Conservation (phyloP, 2,888 invertebrate genomes). For the Caenorhabditis macrosperma region DNA sequence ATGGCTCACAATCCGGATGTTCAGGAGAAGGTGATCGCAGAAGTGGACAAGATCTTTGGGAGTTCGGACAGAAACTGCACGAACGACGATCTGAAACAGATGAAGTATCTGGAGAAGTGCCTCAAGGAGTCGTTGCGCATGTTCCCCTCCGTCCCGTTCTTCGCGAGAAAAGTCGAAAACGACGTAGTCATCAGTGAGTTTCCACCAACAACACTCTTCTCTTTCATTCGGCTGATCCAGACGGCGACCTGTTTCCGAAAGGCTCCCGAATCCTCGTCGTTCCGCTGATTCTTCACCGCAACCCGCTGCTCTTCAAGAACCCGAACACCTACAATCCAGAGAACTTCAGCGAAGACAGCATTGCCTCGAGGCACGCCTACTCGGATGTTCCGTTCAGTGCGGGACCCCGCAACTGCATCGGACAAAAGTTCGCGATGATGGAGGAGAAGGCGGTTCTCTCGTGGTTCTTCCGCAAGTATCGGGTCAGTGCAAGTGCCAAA, state of each 20-base stretch:
- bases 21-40: slow-evolving; percentile 80
- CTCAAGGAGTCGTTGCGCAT: slow-evolving; percentile 72
- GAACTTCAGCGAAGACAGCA: slow-evolving; percentile 80
- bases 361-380: slow-evolving; percentile 65
- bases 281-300: slow-evolving; percentile 78
- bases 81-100: slow-evolving; percentile 74
- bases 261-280: slow-evolving; percentile 71
- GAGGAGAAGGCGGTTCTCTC: slow-evolving; percentile 81
- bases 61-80: slow-evolving; percentile 77
- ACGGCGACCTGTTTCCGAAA: slow-evolving; percentile 68
- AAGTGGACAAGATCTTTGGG: slow-evolving; percentile 74
- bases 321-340: slow-evolving; percentile 81
- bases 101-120: slow-evolving; percentile 72
- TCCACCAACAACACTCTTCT: neutral
- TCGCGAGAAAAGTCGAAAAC: slow-evolving; percentile 71
- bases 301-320: slow-evolving; percentile 78
- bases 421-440: slow-evolving; percentile 72
- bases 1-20: slow-evolving; percentile 81
- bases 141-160: slow-evolving; percentile 72
- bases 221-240: slow-evolving; percentile 35
- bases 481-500: slow-evolving; percentile 57
- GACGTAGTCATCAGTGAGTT: slow-evolving; percentile 72
- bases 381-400: slow-evolving; percentile 72
- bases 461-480: slow-evolving; percentile 80
- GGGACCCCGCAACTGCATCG: slow-evolving; percentile 75